Base-by-base conservation (phyloP, 1,140 invertebrate species). In the Campoletis sonorensis region DNA sequence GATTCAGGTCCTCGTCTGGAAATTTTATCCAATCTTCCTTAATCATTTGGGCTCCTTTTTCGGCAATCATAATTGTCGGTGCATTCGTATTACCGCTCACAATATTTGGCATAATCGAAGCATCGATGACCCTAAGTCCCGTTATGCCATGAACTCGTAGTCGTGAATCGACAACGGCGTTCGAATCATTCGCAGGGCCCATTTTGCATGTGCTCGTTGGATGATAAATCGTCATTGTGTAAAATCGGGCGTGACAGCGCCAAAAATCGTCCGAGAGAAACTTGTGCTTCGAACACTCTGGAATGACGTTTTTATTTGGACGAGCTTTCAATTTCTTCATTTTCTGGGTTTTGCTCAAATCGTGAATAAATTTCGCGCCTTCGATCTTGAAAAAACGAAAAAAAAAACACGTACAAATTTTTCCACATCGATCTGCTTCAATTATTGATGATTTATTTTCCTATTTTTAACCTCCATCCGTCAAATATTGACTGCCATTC, bases 181-280 rank as follows among this genome's bases (percentile, higher is more conserved):
- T 93, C 0, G 93, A 91, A 88, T 98, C 97, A 86, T 92, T 94
- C 1, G 91, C 84, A 0, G 96, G 95, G 8, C 97, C 97, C 97
- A 98, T 98, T 90, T 96, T 97, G 30, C 95, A 94, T 0, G 96
- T 97, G 11, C 96, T 95, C 27, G 95, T 94, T 0, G 96, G 96
- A 93, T 96, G 96, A 87, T 97, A 97, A 81, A 97, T 96, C 7
- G 97, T 98, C 95, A 97, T 96, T 0, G 96, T 95, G 68, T 97
- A 95, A 33, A 96, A 96, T 21, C 96, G 92, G 15, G 96, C 96
- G 86, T 96, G 95, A 87, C 97, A 98, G 85, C 97, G 96, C 92
- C 96, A 95, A 86, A 97, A 98, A 7, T 94, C 93, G 83, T 98
- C 96, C 2, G 94, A 95, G n/a, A 94, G 94, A 86, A 97, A 97